Evolutionary conservation across 2,888 invertebrate species (phyloP), one percentile per base, ranked within the genome.

Genomic region (Labia minor): DNA sequence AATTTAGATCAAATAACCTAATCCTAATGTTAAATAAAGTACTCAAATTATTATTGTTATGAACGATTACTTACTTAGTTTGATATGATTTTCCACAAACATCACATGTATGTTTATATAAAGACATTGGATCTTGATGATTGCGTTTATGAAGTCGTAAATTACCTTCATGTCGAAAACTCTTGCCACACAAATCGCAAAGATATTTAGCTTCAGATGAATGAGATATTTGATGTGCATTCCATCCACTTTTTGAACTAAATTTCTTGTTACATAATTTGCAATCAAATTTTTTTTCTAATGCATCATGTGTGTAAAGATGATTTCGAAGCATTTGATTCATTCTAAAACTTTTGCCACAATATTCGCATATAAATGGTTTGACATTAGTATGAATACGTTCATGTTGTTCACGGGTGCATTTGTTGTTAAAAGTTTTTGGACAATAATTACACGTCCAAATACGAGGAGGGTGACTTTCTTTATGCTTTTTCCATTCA

Each of bases 51-150:
- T n/a, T n/a, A n/a, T n/a, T n/a, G n/a, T n/a, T n/a, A n/a, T n/a
- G n/a, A n/a, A n/a, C n/a, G n/a, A 26, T 26, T 26, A 6, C 65
- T 61, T 21, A 67, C 67, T 64, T 67, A 61, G 37, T 67, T 19
- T 61, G 67, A 64, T 64, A 67, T 21, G 61, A n/a, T 63, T 64
- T 67, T 20, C 61, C 67, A 64, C 67, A 67, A 1, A 67, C 19
- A 14, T 49, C 19, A 21, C 67, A 67, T 19, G 61, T 26, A 61
- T 67, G 49, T 61, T 61, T 65, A 20, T 21, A 19, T 19, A 65
- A 65, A 16, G 21, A 65, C 16, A 4, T 49, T 18, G 65, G 65
- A 65, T 65, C 61, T 21, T 21, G n/a, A 33, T 65, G 65, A 11
- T 20, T 49, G 10, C 37, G 49, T 8, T 19, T 37, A 18, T 65